Percentiles rank a stretch among this genome's conserved stretches.
These are phyloP conservation scores for Tineola bisselliella DNA, from an alignment of 2,888 invertebrate genomes.

Conservation along the genomic window DNA sequence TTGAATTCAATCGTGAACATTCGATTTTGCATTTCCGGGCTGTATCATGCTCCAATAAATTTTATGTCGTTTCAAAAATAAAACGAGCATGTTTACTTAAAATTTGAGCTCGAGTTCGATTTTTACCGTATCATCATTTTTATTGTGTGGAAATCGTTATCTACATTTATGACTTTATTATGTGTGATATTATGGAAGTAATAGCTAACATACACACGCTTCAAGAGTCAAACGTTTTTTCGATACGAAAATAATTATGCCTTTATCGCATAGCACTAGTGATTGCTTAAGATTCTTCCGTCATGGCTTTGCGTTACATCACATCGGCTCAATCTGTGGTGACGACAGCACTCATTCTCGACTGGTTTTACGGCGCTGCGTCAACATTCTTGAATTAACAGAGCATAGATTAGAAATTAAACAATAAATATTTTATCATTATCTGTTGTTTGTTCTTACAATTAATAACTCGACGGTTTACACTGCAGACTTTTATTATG, in stretches of 20 bases:
- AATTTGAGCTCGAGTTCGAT: too few relatives aligned
- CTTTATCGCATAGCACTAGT: background rate
- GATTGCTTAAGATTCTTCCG: background rate
- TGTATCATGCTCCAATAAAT: background rate
- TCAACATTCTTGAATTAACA: background rate
- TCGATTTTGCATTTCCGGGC: background rate
- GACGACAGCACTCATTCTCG: constrained; percentile 2
- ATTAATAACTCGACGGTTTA: too few relatives aligned
- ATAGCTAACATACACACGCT: too few relatives aligned
- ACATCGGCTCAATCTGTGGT: background rate
- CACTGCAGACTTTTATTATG: background rate
- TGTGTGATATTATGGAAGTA: too few relatives aligned
- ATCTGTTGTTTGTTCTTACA: background rate
- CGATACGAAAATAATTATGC: background rate
- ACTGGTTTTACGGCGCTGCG: background rate
- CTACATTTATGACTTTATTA: too few relatives aligned
- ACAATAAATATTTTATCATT: background rate
- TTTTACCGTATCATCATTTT: too few relatives aligned
- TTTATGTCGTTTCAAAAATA: background rate
- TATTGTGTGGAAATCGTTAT: too few relatives aligned
- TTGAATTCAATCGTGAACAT: background rate
- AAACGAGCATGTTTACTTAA: background rate
- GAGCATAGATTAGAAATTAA: background rate
- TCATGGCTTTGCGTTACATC: background rate
- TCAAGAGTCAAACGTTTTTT: background rate